Evolutionary conservation across 2,888 invertebrate species (phyloP), one percentile per base, ranked within the genome.

Genomic region (Rhagium mordax): DNA sequence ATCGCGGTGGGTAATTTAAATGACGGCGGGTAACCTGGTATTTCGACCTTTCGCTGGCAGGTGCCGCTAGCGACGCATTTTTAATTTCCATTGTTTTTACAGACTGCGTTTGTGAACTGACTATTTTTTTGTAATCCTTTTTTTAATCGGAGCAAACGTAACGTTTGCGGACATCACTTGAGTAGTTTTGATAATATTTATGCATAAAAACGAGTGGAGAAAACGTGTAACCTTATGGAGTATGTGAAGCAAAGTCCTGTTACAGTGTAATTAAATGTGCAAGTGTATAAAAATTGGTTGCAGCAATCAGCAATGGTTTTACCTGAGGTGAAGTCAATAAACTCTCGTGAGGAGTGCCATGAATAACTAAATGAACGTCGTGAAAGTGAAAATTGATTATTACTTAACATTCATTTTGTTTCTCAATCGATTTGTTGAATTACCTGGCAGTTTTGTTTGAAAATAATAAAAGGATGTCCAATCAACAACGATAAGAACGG

Each of bases 251-350:
- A 41, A 69, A 70, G 48, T 71, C 70, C 70, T 61, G 71, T 68
- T 65, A 29, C 13, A 47, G 64, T 72, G 68, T 71, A 72, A 74
- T 74, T 74, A 69, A 70, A 75, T 70, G 73, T 74, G 73, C 71
- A 68, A 73, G 76, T 78, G 74, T 74, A 74, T 73, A 73, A 71
- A 73, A 78, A 77, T 76, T 70, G 74, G 73, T 72, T 64, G 71
- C 75, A 64, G 74, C 75, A 69, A 61, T 57, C 47, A 33, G 55
- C 55, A 41, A 64, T 74, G 74, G 78, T 78, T 79, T 83, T 84
- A 85, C 85, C 85, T 86, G 85, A 79, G 80, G 78, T 81, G 86
- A 87, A 86, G 87, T 88, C 87, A 88, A 87, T 87, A 87, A 87
- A 87, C 87, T 87, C 85, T 82, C 80, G 76, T 59, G 85, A 88